phyloP scores from a whole-genome alignment of 2,888 invertebrate genomes.

The Erebia ligea region DNA sequence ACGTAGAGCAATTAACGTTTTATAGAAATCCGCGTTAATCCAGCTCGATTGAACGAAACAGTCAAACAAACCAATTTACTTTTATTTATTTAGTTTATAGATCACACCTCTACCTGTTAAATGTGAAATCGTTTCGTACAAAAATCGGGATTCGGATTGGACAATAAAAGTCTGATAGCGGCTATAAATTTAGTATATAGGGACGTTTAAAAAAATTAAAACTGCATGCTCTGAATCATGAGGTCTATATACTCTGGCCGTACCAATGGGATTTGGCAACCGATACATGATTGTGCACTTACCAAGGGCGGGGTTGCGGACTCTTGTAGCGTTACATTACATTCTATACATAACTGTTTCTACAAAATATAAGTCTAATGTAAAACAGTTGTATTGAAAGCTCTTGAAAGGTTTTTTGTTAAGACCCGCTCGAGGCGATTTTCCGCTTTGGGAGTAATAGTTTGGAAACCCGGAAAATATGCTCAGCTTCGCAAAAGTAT shows the following conservation, averaged over 20 bases:
- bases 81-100: constrained; percentile 34
- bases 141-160: constrained; percentile 41
- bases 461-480: constrained; percentile 25
- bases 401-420: constrained; percentile 39
- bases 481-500: constrained; percentile 15
- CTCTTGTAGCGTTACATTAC: constrained; percentile 40
- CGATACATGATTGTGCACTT: constrained; percentile 80
- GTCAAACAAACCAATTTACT: constrained; percentile 31
- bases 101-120: constrained; percentile 35
- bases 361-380: constrained; percentile 30
- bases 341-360: constrained; percentile 30
- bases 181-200: constrained; percentile 64
- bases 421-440: constrained; percentile 28
- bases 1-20: constrained; percentile 16
- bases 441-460: constrained; percentile 30
- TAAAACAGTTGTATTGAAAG: constrained; percentile 37
- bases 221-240: constrained; percentile 71
- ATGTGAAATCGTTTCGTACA: constrained; percentile 35
- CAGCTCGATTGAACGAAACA: constrained; percentile 21
- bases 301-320: constrained; percentile 48
- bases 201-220: constrained; percentile 72
- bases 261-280: constrained; percentile 77
- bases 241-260: constrained; percentile 53
- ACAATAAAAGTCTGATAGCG: constrained; percentile 64
- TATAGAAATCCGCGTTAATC: constrained; percentile 20